Evolutionary conservation across 64 coral and sea anemone genomes (phyloP).

Genomic region (Stichodactyla helianthus): DNA sequence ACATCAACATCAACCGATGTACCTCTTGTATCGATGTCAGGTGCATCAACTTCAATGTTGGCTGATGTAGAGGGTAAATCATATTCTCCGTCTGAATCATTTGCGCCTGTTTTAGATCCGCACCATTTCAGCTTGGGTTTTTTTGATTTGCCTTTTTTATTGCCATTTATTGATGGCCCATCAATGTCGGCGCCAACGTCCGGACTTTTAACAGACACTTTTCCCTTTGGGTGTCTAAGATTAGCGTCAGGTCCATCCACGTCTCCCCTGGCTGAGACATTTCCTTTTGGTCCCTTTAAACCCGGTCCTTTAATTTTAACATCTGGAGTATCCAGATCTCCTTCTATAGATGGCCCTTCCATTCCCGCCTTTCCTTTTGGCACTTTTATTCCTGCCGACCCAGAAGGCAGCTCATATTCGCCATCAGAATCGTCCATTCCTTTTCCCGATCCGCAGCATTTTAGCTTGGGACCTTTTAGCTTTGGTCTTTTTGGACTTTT

Average conservation of each 20-base stretch:
- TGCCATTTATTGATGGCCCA: background rate
- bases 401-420: background rate
- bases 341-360: background rate
- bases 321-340: constrained; percentile 1
- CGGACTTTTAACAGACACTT: background rate
- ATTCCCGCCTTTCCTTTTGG: background rate
- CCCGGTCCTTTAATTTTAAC: constrained; percentile 14
- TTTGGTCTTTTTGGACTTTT: background rate
- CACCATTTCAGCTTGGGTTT: constrained; percentile 9
- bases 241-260: background rate
- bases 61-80: background rate
- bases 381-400: background rate
- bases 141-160: background rate
- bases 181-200: constrained; percentile 3
- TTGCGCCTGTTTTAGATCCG: constrained; percentile 2
- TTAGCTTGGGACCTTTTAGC: constrained; percentile 2
- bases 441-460: background rate
- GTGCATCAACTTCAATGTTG: background rate
- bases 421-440: background rate
- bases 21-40: constrained; percentile 7
- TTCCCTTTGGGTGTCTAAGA: constrained; percentile 7
- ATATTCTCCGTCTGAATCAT: background rate
- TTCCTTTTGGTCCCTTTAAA: constrained; percentile 7
- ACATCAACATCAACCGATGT: background rate
- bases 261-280: background rate